Conservation (phyloP, 1,140 invertebrate species). For the Matsumurasca onukii region DNA sequence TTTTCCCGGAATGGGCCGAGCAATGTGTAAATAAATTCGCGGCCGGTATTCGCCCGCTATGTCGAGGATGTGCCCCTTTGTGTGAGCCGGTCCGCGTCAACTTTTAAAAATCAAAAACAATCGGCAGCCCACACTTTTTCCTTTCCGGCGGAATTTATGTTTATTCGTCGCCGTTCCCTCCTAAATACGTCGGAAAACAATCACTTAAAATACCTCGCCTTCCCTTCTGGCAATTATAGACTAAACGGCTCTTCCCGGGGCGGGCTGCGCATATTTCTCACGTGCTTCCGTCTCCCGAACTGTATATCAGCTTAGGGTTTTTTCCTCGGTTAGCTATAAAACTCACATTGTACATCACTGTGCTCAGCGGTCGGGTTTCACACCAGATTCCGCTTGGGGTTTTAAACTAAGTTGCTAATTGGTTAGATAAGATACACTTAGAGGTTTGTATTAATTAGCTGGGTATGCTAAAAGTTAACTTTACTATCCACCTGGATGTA, state of each 20-base stretch:
- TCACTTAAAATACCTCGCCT: slow-evolving; percentile 30
- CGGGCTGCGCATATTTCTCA: slow-evolving; percentile 17
- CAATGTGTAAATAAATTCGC: slow-evolving; percentile 29
- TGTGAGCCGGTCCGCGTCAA: slow-evolving; percentile 15
- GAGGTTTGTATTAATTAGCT: too few species aligned
- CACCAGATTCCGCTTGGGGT: too few species aligned
- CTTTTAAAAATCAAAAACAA: slow-evolving; percentile 24
- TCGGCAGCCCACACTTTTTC: slow-evolving; percentile 29
- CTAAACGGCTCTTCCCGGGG: background rate
- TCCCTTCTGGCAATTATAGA: slow-evolving; percentile 9
- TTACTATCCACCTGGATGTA: too few species aligned
- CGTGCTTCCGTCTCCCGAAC: background rate
- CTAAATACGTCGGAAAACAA: slow-evolving; percentile 21
- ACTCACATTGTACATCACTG: too few species aligned
- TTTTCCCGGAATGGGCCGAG: slow-evolving; percentile 8
- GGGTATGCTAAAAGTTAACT: too few species aligned
- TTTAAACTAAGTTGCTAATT: too few species aligned
- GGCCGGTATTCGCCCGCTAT: slow-evolving; percentile 17
- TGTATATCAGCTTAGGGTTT: background rate
- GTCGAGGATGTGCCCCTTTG: slow-evolving; percentile 8
- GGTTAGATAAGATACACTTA: too few species aligned
- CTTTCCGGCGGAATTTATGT: slow-evolving; percentile 29
- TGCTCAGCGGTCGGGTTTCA: too few species aligned
- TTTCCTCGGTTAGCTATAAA: too few species aligned
- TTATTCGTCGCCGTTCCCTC: slow-evolving; percentile 20